These are phyloP conservation scores for Musca domestica DNA, from an alignment of 1,140 invertebrate species.

Conservation along the genomic window DNA sequence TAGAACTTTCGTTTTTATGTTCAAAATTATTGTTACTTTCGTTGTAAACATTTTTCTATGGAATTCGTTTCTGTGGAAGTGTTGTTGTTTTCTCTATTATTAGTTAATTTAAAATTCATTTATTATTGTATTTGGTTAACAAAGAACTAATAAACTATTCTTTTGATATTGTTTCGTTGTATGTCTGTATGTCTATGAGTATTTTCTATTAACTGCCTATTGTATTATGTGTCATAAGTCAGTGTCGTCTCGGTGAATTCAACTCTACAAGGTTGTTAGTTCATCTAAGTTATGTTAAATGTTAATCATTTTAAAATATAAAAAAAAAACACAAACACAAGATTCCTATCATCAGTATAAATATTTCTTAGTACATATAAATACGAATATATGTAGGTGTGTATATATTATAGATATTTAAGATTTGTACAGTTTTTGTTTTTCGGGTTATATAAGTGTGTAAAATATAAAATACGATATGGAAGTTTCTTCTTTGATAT, in stretches of 20 bases:
- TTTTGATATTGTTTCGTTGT: neutral
- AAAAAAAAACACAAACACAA: too few species aligned
- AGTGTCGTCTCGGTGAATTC: neutral
- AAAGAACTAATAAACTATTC: constrained; percentile 5
- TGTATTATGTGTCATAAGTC: neutral
- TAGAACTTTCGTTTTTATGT: constrained; percentile 17
- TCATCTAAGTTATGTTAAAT: too few species aligned
- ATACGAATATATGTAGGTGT: neutral
- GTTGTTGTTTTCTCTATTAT: neutral
- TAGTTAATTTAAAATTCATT: neutral
- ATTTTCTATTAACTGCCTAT: neutral
- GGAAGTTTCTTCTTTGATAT: constrained; percentile 16
- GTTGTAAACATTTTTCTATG: constrained; percentile 4
- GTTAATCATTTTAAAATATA: too few species aligned
- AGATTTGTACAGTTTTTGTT: constrained; percentile 1
- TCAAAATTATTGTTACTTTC: neutral
- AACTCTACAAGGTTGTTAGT: neutral
- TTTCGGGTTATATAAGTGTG: neutral
- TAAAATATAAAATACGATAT: constrained; percentile 6
- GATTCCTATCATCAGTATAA: too few species aligned
- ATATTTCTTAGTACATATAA: too few species aligned
- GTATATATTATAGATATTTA: neutral
- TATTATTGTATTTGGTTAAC: constrained; percentile 6
- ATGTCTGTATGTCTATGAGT: neutral
- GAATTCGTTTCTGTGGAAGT: constrained; percentile 2